Evolutionary conservation across 37 sponge, comb jelly and placozoan genomes (phyloP).

Genomic region (Mnemiopsis leidyi): DNA sequence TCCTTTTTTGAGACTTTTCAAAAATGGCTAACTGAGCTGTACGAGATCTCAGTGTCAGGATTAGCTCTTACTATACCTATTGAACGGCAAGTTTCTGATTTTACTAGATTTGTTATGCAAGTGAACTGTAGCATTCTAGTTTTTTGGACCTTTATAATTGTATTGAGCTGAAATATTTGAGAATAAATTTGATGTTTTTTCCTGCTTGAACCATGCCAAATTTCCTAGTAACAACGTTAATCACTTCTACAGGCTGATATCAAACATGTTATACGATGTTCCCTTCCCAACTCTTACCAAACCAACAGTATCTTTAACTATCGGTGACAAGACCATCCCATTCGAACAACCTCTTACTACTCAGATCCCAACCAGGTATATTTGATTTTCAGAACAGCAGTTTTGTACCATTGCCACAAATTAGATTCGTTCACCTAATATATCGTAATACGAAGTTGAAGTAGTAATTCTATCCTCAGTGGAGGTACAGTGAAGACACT

Average conservation of each 20-base stretch:
- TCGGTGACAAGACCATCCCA: neutral
- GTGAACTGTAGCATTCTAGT: too few relatives aligned
- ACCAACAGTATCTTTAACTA: slow-evolving; percentile 14
- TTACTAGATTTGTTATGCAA: too few relatives aligned
- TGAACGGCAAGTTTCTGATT: too few relatives aligned
- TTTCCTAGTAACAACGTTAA: too few relatives aligned
- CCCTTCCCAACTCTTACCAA: slow-evolving; percentile 23
- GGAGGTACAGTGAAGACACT: slow-evolving; percentile 45
- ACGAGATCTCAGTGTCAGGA: slow-evolving; percentile 55
- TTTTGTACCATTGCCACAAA: too few relatives aligned
- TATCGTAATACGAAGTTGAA: too few relatives aligned
- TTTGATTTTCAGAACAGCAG: neutral
- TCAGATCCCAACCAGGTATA: slow-evolving; percentile 61
- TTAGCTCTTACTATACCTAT: slow-evolving; percentile 50
- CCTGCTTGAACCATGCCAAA: neutral
- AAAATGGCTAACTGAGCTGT: slow-evolving; percentile 48
- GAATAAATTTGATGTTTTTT: neutral
- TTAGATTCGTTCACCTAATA: too few relatives aligned
- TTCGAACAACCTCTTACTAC: slow-evolving; percentile 63
- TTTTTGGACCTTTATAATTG: too few relatives aligned
- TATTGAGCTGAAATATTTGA: too few relatives aligned
- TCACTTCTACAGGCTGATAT: slow-evolving; percentile 56
- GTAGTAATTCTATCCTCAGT: neutral
- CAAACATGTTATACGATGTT: slow-evolving; percentile 60
- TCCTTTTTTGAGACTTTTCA: slow-evolving; percentile 55